Evolutionary conservation across 2,888 invertebrate species (phyloP).

Genomic region (Drosophila phalerata): DNA sequence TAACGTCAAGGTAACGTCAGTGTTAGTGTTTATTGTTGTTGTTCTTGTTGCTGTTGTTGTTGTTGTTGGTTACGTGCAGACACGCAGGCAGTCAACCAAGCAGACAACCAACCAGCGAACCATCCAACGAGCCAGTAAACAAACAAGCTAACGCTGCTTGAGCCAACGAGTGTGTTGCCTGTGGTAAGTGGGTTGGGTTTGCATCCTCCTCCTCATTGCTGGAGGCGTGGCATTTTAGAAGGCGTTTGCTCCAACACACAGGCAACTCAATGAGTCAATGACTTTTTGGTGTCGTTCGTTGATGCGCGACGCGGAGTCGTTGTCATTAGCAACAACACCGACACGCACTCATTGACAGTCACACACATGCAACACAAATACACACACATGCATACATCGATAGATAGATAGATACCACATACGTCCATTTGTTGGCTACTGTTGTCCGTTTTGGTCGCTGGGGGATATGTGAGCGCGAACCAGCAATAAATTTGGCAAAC

Average conservation of each 20-base stretch:
- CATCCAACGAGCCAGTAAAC: conserved; percentile 60
- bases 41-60: conserved; percentile 26
- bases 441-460: conserved; percentile 53
- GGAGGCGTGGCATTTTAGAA: conserved; percentile 30
- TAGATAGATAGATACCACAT: conserved; percentile 25
- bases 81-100: conserved; percentile 56
- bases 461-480: conserved; percentile 60
- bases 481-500: conserved; percentile 77
- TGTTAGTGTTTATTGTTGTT: conserved; percentile 18
- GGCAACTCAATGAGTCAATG: conserved; percentile 76
- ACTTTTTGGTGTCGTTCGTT: conserved; percentile 78
- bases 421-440: conserved; percentile 34
- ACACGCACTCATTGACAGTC: conserved; percentile 57
- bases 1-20: conserved; percentile 46
- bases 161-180: conserved; percentile 66
- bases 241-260: conserved; percentile 24
- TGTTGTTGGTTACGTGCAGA: conserved; percentile 60
- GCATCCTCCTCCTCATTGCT: neutral
- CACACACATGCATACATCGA: conserved; percentile 9
- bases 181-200: conserved; percentile 38
- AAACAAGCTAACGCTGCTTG: conserved; percentile 65
- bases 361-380: conserved; percentile 1
- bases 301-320: conserved; percentile 76
- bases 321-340: conserved; percentile 77
- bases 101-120: conserved; percentile 36